These are phyloP conservation scores for Crypturellus tataupa DNA, from an alignment of 2,797 vertebrate species.

Conservation along the genomic window DNA sequence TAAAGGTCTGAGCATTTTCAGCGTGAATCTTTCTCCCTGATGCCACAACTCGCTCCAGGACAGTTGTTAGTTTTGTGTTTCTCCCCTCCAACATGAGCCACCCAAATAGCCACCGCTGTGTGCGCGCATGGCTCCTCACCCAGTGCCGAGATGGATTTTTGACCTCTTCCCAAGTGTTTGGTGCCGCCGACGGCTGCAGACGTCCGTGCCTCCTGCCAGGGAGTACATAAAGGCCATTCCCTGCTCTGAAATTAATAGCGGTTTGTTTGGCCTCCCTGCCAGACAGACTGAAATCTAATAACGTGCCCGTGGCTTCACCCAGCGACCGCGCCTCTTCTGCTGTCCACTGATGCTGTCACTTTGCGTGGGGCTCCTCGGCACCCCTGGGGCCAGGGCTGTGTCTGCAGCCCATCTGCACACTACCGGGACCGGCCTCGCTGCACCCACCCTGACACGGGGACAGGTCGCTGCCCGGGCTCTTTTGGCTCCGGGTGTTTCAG, in stretches of 20 bases:
- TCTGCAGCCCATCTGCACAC: slow-evolving; percentile 60
- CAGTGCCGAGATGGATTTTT: background rate
- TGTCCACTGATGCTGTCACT: slow-evolving; percentile 63
- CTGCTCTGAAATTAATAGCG: background rate
- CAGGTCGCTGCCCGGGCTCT: too few species aligned
- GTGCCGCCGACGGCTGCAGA: background rate
- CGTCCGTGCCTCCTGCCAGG: background rate
- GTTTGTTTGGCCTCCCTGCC: slow-evolving; percentile 11
- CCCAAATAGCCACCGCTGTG: background rate
- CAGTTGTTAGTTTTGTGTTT: background rate
- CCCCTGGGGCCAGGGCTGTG: slow-evolving; percentile 9
- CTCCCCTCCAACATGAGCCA: background rate
- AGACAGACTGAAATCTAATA: slow-evolving; percentile 69
- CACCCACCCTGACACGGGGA: background rate
- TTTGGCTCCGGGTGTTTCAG: too few species aligned
- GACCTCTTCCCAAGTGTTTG: background rate
- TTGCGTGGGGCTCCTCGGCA: slow-evolving; percentile 42
- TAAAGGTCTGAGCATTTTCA: background rate
- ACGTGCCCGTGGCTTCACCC: slow-evolving; percentile 10
- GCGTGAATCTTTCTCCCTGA: background rate
- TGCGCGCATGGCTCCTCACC: background rate
- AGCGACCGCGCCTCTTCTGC: slow-evolving; percentile 50
- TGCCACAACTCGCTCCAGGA: background rate
- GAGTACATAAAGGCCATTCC: background rate
- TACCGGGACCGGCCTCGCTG: slow-evolving; percentile 34